Conservation (phyloP, 2,888 invertebrate genomes). For the Antheraea assamensis region DNA sequence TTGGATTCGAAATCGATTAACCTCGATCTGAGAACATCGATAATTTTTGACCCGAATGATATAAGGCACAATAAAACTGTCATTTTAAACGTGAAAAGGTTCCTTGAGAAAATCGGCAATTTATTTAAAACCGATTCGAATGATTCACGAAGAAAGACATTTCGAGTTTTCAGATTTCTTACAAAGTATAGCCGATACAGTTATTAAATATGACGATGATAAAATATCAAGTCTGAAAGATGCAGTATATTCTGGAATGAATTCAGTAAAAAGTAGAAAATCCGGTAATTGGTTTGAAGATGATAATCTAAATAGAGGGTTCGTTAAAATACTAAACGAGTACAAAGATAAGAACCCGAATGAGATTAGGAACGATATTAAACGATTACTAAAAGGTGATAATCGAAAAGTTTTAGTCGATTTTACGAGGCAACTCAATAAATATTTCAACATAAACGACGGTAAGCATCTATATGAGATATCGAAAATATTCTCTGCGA, state of each 20-base stretch:
- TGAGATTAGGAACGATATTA: not conserved
- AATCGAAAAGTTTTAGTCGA: not conserved
- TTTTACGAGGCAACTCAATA: not conserved
- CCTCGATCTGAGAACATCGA: not conserved
- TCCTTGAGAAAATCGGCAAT: not conserved
- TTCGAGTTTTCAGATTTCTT: not conserved
- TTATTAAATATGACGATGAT: not conserved
- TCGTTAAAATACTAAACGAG: not conserved
- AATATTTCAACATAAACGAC: not conserved
- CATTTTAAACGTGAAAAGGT: not conserved
- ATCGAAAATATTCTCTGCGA: not conserved
- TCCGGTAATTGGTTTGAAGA: not conserved
- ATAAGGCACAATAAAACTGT: not conserved
- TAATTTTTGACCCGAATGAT: not conserved
- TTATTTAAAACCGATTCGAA: not conserved
- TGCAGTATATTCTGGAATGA: not conserved
- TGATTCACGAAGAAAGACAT: not conserved
- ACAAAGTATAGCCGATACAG: not conserved
- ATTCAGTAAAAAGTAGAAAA: not conserved
- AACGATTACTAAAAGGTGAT: not conserved
- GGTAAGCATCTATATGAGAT: not conserved
- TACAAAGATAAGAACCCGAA: not conserved
- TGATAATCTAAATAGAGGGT: not conserved
- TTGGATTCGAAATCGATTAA: constrained; percentile 4
- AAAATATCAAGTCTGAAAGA: not conserved